Conservation (phyloP, 2,797 vertebrate species). For the Betta splendens region DNA sequence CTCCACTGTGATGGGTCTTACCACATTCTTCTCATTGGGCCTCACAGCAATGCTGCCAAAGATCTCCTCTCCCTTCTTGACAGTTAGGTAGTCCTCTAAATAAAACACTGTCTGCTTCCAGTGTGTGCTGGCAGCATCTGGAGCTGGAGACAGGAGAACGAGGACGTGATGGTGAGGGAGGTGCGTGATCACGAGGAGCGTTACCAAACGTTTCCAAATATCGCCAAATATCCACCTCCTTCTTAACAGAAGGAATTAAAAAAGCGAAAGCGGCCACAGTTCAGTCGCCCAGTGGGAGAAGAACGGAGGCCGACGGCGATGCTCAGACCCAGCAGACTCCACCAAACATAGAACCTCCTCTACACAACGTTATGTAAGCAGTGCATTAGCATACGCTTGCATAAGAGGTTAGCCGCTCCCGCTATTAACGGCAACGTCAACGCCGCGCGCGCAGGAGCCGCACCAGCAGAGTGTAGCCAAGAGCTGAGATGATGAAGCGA, state of each 20-base stretch:
- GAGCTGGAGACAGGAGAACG: slow-evolving; percentile 81
- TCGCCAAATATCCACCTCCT: background rate
- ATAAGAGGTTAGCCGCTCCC: slow-evolving; percentile 49
- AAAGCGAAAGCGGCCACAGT: slow-evolving; percentile 24
- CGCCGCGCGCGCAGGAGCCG: slow-evolving; percentile 2
- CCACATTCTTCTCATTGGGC: slow-evolving; percentile 96
- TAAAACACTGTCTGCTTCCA: slow-evolving; percentile 99
- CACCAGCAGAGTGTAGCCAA: slow-evolving; percentile 58
- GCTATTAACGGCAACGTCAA: slow-evolving; percentile 19
- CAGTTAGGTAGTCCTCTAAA: slow-evolving; percentile 96
- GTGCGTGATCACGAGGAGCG: background rate
- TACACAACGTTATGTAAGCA: slow-evolving; percentile 69
- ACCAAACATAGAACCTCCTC: slow-evolving; percentile 75
- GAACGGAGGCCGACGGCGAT: slow-evolving; percentile 39
- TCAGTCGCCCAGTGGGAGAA: slow-evolving; percentile 39
- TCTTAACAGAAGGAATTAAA: background rate
- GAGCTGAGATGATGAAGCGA: slow-evolving; percentile 29
- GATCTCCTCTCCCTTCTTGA: slow-evolving; percentile 95
- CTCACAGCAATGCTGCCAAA: slow-evolving; percentile 93
- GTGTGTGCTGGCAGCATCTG: slow-evolving; percentile 95
- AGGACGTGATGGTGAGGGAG: no score
- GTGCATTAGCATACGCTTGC: slow-evolving; percentile 61
- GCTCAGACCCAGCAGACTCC: slow-evolving; percentile 50
- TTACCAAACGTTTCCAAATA: slow-evolving; percentile 9
- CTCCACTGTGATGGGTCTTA: slow-evolving; percentile 75